A percentile compares a stretch with the other conserved stretches of the same genome.
Conservation (phyloP, 2,888 invertebrate species). For the Spicauda simplicius region DNA sequence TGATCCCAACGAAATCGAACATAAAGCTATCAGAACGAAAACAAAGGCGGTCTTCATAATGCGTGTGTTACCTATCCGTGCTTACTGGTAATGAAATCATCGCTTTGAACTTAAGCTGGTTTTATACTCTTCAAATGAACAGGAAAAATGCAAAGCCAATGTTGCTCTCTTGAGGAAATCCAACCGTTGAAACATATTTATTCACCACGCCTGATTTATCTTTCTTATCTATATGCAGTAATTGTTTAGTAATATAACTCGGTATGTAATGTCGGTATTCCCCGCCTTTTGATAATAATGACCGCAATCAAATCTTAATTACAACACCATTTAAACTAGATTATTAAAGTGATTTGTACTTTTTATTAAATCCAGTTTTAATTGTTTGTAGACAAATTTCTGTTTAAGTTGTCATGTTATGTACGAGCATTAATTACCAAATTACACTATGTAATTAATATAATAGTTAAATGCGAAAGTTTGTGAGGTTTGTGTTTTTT, state of each 20-base stretch:
- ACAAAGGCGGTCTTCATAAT: conserved; percentile 50
- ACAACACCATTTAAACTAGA: background rate
- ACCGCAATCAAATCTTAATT: background rate
- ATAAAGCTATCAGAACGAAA: conserved; percentile 45
- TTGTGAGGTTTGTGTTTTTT: too few species aligned
- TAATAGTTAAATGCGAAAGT: too few species aligned
- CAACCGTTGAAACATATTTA: background rate
- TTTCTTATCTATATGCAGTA: background rate
- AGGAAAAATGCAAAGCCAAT: conserved; percentile 35
- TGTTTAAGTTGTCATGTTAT: too few species aligned
- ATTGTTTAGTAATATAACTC: background rate
- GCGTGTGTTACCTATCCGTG: conserved; percentile 10
- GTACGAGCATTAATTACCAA: too few species aligned
- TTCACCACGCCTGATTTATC: background rate
- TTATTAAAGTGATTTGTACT: background rate
- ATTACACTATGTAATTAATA: too few species aligned
- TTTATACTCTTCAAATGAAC: conserved; percentile 35
- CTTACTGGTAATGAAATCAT: conserved; percentile 7
- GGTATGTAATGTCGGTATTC: background rate
- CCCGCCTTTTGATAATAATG: background rate
- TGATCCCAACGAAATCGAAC: conserved; percentile 45
- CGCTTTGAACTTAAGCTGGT: conserved; percentile 4
- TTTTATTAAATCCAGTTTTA: too few species aligned
- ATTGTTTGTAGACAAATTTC: too few species aligned
- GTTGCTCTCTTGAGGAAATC: conserved; percentile 1